Conservation (phyloP, 2,888 invertebrate genomes). For the Drymonia ruficornis region DNA sequence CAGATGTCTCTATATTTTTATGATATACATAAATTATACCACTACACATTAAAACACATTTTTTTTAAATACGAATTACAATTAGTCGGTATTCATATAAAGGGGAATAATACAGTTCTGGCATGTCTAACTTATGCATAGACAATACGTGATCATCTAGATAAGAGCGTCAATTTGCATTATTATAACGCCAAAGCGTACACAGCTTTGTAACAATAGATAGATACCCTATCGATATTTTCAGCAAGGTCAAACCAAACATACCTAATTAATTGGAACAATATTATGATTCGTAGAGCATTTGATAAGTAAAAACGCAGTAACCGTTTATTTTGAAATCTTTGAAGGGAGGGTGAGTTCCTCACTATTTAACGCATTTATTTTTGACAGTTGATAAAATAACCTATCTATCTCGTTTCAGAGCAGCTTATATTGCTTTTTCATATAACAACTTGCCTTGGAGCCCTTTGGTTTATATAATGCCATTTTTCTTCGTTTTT, state of each 20-base stretch:
- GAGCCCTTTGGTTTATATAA: no score
- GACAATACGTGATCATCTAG: slow-evolving; percentile 41
- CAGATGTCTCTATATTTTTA: not conserved
- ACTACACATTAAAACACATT: no score
- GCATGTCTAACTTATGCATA: slow-evolving; percentile 24
- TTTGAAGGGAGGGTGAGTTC: no score
- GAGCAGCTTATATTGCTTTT: no score
- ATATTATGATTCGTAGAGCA: no score
- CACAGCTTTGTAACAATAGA: slow-evolving; percentile 34
- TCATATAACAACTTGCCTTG: no score
- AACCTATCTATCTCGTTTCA: no score
- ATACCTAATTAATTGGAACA: not conserved
- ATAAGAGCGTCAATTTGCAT: slow-evolving; percentile 43
- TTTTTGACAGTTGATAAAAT: no score
- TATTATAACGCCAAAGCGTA: slow-evolving; percentile 25
- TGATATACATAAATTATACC: not conserved
- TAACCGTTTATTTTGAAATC: no score
- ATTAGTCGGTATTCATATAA: not conserved
- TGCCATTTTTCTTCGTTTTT: no score
- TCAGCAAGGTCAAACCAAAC: slow-evolving; percentile 34
- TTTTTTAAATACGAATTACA: not conserved
- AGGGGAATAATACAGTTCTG: slow-evolving; percentile 6
- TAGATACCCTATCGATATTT: slow-evolving; percentile 32
- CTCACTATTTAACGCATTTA: no score
- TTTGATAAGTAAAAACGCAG: no score